A percentile compares a stretch with the other conserved stretches of the same genome.
phyloP scores from a whole-genome alignment of 2,113 vertebrate genomes.

The Bombycilla garrulus region DNA sequence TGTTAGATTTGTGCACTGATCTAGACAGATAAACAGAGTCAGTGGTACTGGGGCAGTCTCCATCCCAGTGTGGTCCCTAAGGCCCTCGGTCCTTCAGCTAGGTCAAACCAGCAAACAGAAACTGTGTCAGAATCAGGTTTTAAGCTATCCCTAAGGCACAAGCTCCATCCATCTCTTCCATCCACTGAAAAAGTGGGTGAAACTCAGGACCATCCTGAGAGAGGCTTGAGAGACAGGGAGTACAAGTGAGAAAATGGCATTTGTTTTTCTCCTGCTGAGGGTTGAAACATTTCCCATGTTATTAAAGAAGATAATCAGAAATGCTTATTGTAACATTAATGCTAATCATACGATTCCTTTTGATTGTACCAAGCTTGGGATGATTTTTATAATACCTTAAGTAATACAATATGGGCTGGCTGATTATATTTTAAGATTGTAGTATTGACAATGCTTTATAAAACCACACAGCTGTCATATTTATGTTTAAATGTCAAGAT shows the following conservation, averaged over 20 bases:
- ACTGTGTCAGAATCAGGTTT: conserved; percentile 47
- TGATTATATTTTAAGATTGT: background rate
- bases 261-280: background rate
- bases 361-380: background rate
- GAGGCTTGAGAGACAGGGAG: background rate
- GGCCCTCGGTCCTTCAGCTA: background rate
- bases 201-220: background rate
- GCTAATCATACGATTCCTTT: background rate
- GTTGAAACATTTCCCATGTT: background rate
- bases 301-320: background rate
- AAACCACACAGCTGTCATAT: background rate
- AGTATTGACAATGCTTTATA: background rate
- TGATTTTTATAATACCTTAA: background rate
- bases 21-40: conserved; percentile 25
- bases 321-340: background rate
- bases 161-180: background rate
- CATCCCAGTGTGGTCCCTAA: background rate
- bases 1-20: conserved; percentile 27
- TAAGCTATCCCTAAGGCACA: conserved; percentile 37
- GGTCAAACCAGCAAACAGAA: conserved; percentile 45
- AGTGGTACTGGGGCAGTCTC: background rate
- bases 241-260: background rate
- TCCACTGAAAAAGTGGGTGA: background rate
- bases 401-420: background rate
- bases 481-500: background rate